Evolutionary conservation across 2,113 vertebrate genomes (phyloP).

Genomic region (Sclerurus mexicanus): DNA sequence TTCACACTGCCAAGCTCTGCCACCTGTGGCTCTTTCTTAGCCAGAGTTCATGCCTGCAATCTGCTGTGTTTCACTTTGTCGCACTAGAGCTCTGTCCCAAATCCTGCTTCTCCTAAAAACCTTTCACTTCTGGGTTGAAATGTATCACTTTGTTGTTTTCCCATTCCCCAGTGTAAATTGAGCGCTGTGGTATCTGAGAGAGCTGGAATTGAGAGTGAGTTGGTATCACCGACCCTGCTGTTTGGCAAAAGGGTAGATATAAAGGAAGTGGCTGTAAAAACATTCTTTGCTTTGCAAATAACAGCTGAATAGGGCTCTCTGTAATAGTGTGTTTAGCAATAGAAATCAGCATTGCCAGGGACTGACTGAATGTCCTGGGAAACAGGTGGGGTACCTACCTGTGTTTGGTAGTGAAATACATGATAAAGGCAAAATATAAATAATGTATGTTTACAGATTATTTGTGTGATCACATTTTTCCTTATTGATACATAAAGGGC

Average conservation of each 20-base stretch:
- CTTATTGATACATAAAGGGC: not conserved
- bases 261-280: constrained; percentile 12
- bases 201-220: not conserved
- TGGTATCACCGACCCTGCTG: not conserved
- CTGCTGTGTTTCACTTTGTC: constrained; percentile 16
- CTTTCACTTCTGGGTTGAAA: not conserved
- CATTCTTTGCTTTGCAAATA: constrained; percentile 17
- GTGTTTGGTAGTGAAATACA: not conserved
- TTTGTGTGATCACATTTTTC: not conserved
- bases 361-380: not conserved
- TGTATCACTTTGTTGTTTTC: not conserved
- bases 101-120: not conserved
- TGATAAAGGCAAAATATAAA: not conserved
- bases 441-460: not conserved
- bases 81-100: not conserved
- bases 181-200: not conserved
- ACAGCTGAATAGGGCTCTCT: not conserved
- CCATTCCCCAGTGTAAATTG: not conserved
- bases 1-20: constrained; percentile 19
- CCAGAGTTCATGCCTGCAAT: constrained; percentile 44
- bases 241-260: not conserved
- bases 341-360: not conserved
- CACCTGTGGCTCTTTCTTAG: constrained; percentile 47
- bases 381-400: not conserved
- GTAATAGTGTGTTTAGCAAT: not conserved